Evolutionary conservation across 2,888 invertebrate genomes (phyloP), one percentile per base, ranked within the genome.

Genomic region (Chrysomela aeneicollis): DNA sequence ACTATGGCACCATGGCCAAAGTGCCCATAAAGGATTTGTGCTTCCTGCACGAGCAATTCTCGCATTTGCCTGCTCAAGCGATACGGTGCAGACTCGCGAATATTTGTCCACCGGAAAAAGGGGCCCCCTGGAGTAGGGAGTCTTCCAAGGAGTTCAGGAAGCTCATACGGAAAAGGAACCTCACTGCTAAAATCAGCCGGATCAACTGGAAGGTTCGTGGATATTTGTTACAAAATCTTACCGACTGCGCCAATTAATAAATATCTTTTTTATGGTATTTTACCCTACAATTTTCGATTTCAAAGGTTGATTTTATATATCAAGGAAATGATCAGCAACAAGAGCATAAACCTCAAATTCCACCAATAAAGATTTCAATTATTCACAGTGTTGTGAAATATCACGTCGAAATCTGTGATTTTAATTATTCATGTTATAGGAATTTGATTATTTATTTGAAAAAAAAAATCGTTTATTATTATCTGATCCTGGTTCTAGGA

Each of bases 1-100:
- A 88, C 83, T 87, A 86, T 81, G 88, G 87, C 75, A 87, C 87
- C 50, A 84, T 87, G 76, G 82, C 82, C 65, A 74, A 75, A 61
- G 82, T 81, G 72, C 78, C 83, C 64, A 64, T 61, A 2, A 72
- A 71, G 5, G 73, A 74, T 1, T 63, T 81, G 21, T 79, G 77
- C 66, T 83, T 78, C 64, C 82, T 87, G 73, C 82, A 72, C 71
- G 80, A 79, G 32, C 72, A 73, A 51, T 87, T 85, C 79, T 78
- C 77, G 3, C 30, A 68, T 65, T 80, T 87, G 73, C 84, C 85
- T 42, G 84, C 83, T 77, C 87, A 86, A 82, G 87, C 85, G 0
- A 68, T 84, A 68, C 83, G 87, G 65, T 85, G 84, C 66, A 82
- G 86, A 1, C 82, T 87, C 18, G 84, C 85, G 2, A 84, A 78